Base-by-base conservation (phyloP, 1,140 invertebrate genomes). In the Atta colombica region DNA sequence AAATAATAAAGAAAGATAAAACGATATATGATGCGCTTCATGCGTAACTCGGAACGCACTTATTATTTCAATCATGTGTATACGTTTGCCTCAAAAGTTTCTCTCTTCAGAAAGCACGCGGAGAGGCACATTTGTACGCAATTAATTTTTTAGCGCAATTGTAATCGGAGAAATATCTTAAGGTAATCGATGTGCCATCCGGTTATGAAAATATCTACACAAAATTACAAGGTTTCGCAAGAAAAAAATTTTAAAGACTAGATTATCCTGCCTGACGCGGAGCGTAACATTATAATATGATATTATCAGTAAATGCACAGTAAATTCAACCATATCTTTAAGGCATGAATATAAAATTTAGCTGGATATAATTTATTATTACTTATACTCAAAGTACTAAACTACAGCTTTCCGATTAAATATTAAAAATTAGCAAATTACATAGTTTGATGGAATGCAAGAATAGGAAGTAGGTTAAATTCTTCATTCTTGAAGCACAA, bases 171-270 rank as follows among this genome's bases (percentile, higher is more conserved):
- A 35, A 35, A 35, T 35, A 35, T 0, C 6, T 68, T 68, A 35
- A 21, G 14, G 28, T 68, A 80, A 68, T 68, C 14, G 14, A 68
- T 80, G 49, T n/a, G 31, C 31, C 61, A 63, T 66, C 18, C 25
- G 63, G n/a, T 55, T 80, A 28, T n/a, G n/a, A 21, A 53, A 68
- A 80, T 68, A 72, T n/a, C 3, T 35, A 35, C 55, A 21, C 12
- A 3, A 31, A 65, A 51, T 58, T 74, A 35, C 6, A 8, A 78
- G 45, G 35, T 21, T 21, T 12, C 12, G 28, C 49, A 78, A 51
- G 18, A 66, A 66, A 66, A 66, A 66, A 66, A 66, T 53, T 66
- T 21, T 35, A 78, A 53, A 53, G n/a, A 16, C 7, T 25, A 25
- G 21, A 35, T 35, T 35, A 35, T 35, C 31, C 31, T 35, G 5